Percentiles rank a stretch among this genome's conserved stretches.
These are phyloP conservation scores for Bimastos eiseni DNA, from an alignment of 2,888 invertebrate genomes.

Conservation along the genomic window DNA sequence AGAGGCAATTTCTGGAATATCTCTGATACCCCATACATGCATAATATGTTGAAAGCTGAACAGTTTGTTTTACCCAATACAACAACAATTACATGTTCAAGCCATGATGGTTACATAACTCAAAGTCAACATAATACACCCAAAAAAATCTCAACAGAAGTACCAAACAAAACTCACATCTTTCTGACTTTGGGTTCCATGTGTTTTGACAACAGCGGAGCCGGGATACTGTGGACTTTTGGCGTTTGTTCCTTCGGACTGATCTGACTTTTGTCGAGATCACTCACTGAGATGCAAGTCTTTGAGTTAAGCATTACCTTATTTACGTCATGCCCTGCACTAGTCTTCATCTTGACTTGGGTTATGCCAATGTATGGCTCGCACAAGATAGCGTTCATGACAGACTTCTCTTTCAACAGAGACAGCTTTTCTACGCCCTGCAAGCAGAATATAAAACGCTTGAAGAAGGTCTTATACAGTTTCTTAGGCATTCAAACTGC, in stretches of 20 bases:
- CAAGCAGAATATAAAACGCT: background rate
- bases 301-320: background rate
- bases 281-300: background rate
- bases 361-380: background rate
- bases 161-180: background rate
- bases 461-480: background rate
- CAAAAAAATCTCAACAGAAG: background rate
- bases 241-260: background rate
- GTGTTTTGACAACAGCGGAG: no score
- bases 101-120: background rate
- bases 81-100: no score
- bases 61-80: no score
- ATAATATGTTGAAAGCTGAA: no score
- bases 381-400: background rate
- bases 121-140: background rate
- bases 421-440: background rate
- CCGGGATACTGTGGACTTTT: background rate
- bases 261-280: background rate
- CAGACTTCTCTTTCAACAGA: background rate
- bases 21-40: no score
- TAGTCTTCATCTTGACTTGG: background rate
- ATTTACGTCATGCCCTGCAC: background rate
- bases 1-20: no score
- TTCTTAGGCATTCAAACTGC: background rate
- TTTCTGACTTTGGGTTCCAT: background rate